Evolutionary conservation across 2,888 invertebrate species (phyloP).

Genomic region (Carcina quercana): DNA sequence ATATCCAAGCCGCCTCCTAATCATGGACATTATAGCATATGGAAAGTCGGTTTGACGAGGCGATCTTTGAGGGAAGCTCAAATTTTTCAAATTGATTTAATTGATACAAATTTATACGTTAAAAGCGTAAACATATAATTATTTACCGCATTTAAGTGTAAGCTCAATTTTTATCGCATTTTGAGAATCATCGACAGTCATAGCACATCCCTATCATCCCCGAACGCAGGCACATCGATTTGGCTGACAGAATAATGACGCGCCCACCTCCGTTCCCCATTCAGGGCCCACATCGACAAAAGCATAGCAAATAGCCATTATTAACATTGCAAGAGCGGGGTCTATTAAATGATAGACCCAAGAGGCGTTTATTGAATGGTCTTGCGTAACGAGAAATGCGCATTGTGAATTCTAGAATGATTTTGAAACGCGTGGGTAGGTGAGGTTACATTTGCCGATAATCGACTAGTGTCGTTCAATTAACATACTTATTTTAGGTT

Average conservation of each 20-base stretch:
- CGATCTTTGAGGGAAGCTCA: too few species aligned
- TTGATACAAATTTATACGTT: too few species aligned
- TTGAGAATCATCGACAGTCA: conserved; percentile 22
- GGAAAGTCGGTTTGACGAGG: too few species aligned
- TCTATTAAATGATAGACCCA: conserved; percentile 50
- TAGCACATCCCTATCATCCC: conserved; percentile 34
- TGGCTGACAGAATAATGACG: conserved; percentile 53
- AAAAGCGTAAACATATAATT: too few species aligned
- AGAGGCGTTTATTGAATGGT: conserved; percentile 34
- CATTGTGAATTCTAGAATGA: conserved; percentile 9
- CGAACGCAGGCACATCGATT: conserved; percentile 36
- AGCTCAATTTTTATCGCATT: too few species aligned
- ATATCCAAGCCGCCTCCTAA: too few species aligned
- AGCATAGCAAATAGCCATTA: conserved; percentile 65
- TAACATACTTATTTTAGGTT: too few species aligned
- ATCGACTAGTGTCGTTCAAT: background rate
- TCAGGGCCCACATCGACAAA: conserved; percentile 61
- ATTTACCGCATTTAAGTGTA: too few species aligned
- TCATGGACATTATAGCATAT: too few species aligned
- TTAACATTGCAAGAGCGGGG: conserved; percentile 42
- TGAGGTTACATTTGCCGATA: background rate
- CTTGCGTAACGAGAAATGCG: conserved; percentile 11
- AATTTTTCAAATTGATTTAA: too few species aligned
- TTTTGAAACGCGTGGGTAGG: conserved; percentile 1
- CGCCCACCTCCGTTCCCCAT: conserved; percentile 59